Base-by-base conservation (phyloP, 2,113 vertebrate genomes). In the Aspiorhynchus laticeps region DNA sequence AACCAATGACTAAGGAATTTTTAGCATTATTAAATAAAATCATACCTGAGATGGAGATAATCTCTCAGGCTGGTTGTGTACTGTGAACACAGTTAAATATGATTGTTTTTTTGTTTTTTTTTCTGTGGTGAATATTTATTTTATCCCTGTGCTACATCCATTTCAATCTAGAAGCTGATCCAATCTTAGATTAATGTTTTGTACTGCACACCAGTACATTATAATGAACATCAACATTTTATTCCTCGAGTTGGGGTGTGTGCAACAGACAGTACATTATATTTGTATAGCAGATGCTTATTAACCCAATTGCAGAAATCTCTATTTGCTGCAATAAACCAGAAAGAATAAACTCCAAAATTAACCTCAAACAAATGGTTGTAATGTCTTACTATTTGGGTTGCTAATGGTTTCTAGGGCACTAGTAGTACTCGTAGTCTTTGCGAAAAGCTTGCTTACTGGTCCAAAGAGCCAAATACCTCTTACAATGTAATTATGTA, bases 11-110 rank as follows among this genome's bases (percentile, higher is more conserved):
- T 90, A 61, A 88, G 88, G 79, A 84, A 76, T 84, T 90, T 88
- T 88, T 19, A 75, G 87, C 85, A 73, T 89, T 89, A 88, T 75
- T 65, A 84, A 87, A 91, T 90, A 82, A 91, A 91, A 88, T 76
- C 84, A 79, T 21, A 53, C 88, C 83, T 73, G 46, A 85, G 85
- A 53, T 53, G 17, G 9, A 43, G 43, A 43, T 1, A 43, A 43
- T 43, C 43, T 43, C 10, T 43, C 43, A 21, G 17, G 51, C 19
- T 53, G 51, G 5, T 53, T 7, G 21, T 53, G 6, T 88, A 75
- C 74, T 79, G 90, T 80, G 48, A 51, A 48, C 41, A 41, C 41
- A 48, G 12, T 48, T 15, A 4, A 4, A 15, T 51, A 4, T 15
- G 4, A 51, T 51, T 3, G 6, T 9, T 38, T 38, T 38, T 38